Base-by-base conservation (phyloP, 1,140 invertebrate genomes). In the Battus philenor region DNA sequence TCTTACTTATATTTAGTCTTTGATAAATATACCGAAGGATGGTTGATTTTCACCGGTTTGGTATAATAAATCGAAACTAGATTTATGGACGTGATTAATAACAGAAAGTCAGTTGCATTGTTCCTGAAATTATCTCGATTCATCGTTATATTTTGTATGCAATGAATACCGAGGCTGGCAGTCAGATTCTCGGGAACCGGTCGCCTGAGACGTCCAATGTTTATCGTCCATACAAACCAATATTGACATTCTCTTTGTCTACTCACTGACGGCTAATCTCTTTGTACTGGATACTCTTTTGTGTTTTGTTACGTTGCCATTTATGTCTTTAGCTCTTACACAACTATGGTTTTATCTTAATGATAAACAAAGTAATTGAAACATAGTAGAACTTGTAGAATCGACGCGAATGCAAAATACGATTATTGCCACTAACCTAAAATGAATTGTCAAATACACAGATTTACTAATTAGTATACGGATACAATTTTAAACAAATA, bases 231-330 rank as follows among this genome's bases (percentile, higher is more conserved):
- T 70, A 68, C 68, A 68, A 68, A 66, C 69, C 65, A 71, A 76
- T 77, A 77, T 77, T 82, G 78, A 74, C 75, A 77, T 66, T 78
- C 49, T 62, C 70, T 71, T 78, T 81, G 71, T 70, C 64, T 64
- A 63, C 60, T 70, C 63, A 65, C 58, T 65, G 64, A 67, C 64
- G 56, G 65, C 64, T 75, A 72, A 75, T 78, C 73, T 72, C 68
- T 76, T 73, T 74, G 67, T 74, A 54, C 47, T 51, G 53, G 55
- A 59, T 68, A 57, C 59, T 71, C 69, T 66, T 75, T 73, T 68
- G 63, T 70, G 49, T 51, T 49, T 54, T 65, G 43, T 49, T 48
- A 44, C 27, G 43, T 43, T 26, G 49, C 41, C 30, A 24, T 46
- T 44, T 44, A 45, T 46, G 10, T 26, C 24, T 41, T 41, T 13